Base-by-base conservation (phyloP, 2,888 invertebrate species). In the Flexamia atlantica region DNA sequence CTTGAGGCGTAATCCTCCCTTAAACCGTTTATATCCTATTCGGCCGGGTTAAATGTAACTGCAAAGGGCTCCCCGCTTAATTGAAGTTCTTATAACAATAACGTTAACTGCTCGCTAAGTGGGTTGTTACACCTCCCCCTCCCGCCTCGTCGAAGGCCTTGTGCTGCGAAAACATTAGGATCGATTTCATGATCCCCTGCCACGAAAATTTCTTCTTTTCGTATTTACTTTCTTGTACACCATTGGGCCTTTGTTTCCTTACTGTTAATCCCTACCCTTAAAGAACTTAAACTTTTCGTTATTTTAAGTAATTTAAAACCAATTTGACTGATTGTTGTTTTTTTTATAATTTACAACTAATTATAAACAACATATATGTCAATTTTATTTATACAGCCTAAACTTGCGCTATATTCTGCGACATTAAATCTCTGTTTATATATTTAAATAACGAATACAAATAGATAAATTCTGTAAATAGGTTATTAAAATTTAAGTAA, bases 21-120 rank as follows among this genome's bases (percentile, higher is more conserved):
- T 76, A 76, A 74, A 50, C 76, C 50, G 53, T 76, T 76, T 76
- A 76, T 32, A 42, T 42, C 46, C 42, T 50, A 42, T 76, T 76
- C 42, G 42, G 76, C 36, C 42, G 76, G 76, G 76, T 76, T 76
- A 76, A 76, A 76, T 50, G 76, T 50, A 46, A 50, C 76, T 46
- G 76, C 53, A 76, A 76, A 50, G 50, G 7, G 46, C 76, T 76
- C 53, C 53, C 68, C 25, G 28, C 76, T 76, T 76, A 76, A 76
- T 76, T 76, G 76, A 76, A 76, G 50, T 76, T 76, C 76, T 76
- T 76, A 50, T 32, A 50, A 76, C 76, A 76, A 76, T 76, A 76
- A 32, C n/a, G 76, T 76, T 76, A 76, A 76, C 76, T 4, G 76
- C 23, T 17, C 42, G 4, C 40, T 72, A 72, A 72, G 72, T 72